These are phyloP conservation scores for Lasioglossum oenotherae DNA, from an alignment of 2,888 invertebrate genomes.

Conservation along the genomic window DNA sequence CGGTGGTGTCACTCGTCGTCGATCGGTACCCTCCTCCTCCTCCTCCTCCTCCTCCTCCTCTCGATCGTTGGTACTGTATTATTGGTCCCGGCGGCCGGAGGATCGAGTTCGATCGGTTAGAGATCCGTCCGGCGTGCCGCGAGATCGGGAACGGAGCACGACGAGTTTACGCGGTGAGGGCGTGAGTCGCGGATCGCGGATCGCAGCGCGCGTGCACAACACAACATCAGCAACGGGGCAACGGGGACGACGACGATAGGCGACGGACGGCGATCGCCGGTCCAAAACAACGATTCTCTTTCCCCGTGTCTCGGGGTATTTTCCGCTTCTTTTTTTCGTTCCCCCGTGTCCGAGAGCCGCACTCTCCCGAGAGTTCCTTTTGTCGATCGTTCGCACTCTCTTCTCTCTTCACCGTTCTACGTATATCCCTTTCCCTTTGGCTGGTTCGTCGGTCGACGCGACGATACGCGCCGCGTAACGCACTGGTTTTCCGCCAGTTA, in stretches of 20 bases:
- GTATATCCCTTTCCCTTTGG: background rate
- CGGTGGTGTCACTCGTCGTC: background rate
- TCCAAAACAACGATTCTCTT: constrained; percentile 14
- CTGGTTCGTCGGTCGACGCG: background rate
- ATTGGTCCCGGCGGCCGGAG: background rate
- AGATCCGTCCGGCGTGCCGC: constrained; percentile 12
- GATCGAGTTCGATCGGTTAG: background rate
- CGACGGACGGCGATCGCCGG: constrained; percentile 21
- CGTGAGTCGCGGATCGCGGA: constrained; percentile 43
- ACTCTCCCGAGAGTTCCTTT: background rate
- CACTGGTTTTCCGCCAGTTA: background rate
- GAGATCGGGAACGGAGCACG: constrained; percentile 23
- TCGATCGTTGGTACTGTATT: background rate
- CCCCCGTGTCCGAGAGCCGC: background rate
- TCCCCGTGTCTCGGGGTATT: background rate
- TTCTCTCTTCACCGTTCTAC: background rate
- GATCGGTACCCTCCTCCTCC: background rate
- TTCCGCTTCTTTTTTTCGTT: background rate
- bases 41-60: background rate
- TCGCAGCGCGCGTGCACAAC: constrained; percentile 57
- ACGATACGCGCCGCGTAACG: constrained; percentile 14
- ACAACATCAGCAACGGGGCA: constrained; percentile 50
- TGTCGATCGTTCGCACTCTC: background rate
- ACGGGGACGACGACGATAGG: constrained; percentile 40
- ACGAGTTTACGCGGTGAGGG: constrained; percentile 43